Evolutionary conservation across 2,113 vertebrate genomes (phyloP).

Genomic region (Aptenodytes patagonicus): DNA sequence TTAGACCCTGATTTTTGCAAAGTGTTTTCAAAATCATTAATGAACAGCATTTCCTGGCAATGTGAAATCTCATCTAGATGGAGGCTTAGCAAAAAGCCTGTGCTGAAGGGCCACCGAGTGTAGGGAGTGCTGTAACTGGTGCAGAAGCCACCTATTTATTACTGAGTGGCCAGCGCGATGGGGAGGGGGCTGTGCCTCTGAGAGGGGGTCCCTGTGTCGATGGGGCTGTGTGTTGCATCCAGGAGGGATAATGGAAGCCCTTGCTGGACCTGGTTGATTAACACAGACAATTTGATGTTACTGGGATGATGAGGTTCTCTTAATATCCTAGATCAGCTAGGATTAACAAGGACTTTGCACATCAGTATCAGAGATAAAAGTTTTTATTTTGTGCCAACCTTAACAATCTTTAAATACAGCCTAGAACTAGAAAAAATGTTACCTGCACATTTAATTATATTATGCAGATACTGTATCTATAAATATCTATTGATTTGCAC

Average conservation of each 20-base stretch:
- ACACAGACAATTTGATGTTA: neutral
- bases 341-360: neutral
- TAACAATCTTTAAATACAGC: neutral
- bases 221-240: neutral
- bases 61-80: neutral
- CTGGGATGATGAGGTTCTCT: neutral
- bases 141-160: neutral
- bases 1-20: neutral
- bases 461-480: neutral
- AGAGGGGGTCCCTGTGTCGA: neutral
- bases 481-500: constrained; percentile 35
- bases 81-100: neutral
- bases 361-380: neutral
- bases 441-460: neutral
- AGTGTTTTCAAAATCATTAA: neutral
- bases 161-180: rapidly evolving
- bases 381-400: neutral
- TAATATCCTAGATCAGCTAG: neutral
- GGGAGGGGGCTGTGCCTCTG: neutral
- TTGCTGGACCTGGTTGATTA: neutral
- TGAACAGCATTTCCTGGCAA: neutral
- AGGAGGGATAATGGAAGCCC: neutral
- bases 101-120: neutral
- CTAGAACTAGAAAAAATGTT: neutral
- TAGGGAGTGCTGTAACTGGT: neutral